Percentiles rank a stretch among this genome's conserved stretches.
Evolutionary conservation across 2,113 vertebrate genomes (phyloP).

Genomic region (Paracanthobrama guichenoti): DNA sequence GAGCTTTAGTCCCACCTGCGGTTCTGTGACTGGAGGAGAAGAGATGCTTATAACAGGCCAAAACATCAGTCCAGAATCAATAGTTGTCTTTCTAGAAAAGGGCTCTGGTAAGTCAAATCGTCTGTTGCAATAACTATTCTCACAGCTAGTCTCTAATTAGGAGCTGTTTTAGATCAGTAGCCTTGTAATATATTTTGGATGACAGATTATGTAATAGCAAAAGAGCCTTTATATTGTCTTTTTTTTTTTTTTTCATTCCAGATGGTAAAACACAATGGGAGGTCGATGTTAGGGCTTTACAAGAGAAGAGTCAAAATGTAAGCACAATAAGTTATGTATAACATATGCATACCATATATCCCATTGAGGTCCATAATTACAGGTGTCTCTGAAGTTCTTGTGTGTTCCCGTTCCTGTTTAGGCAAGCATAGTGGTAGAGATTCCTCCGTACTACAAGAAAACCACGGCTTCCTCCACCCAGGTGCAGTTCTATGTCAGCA

Average conservation of each 20-base stretch:
- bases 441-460: slow-evolving; percentile 89
- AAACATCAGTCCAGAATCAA: slow-evolving; percentile 91
- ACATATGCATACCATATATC: too few relatives aligned
- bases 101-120: slow-evolving; percentile 78
- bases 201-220: not conserved
- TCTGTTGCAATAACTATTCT: not conserved
- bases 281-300: slow-evolving; percentile 84
- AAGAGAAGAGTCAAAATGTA: slow-evolving; percentile 87
- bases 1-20: slow-evolving; percentile 82
- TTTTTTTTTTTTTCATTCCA: slow-evolving; percentile 63
- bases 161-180: not conserved
- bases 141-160: not conserved
- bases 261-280: slow-evolving; percentile 94
- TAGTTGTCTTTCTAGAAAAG: slow-evolving; percentile 91
- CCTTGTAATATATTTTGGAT: not conserved
- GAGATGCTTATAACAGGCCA: slow-evolving; percentile 88
- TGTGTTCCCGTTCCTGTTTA: slow-evolving; percentile 64
- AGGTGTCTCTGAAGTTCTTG: not conserved
- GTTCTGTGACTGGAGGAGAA: slow-evolving; percentile 84
- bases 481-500: slow-evolving; percentile 93
- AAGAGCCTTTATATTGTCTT: not conserved
- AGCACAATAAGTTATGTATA: slow-evolving; percentile 57
- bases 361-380: not conserved
- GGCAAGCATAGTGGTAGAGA: slow-evolving; percentile 86
- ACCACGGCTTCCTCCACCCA: slow-evolving; percentile 78